Evolutionary conservation across 1,140 invertebrate species (phyloP), one percentile per base, ranked within the genome.

Genomic region (Orchestia grillus): DNA sequence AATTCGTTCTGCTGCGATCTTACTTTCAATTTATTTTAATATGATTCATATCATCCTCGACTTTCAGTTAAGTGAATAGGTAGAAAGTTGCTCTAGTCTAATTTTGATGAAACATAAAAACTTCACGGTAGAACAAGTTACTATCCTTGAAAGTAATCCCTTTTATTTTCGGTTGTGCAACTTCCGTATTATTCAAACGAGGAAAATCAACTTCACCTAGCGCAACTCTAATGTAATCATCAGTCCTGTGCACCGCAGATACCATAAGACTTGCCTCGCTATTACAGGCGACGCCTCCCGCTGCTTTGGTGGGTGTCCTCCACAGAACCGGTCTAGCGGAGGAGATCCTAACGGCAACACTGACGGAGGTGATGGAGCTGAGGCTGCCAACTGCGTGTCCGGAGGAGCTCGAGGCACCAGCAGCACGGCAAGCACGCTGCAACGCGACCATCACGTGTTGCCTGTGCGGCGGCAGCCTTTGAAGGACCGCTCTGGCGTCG

Each of bases 341-440:
- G 92, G 92, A 0, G 92, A 94, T 44, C 92, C 92, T 19, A 94
- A 94, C 92, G 92, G 92, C 44, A 94, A 94, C 44, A 45, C 92
- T 94, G 92, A 94, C 92, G 92, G 92, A 8, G 90, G 90, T 36
- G 92, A 94, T n/a, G 92, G 40, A 40, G 44, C n/a, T n/a, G 92
- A 45, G 43, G 92, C 43, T 15, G 43, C 92, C 44, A 91, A 91
- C 88, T 91, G 88, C 88, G 88, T 91, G 88, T 77, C 62, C 11
- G 62, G 62, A 15, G 88, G 88, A 3, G 41, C 43, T 47, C 43
- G 92, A 40, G 44, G 92, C 92, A 94, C 92, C 16, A 44, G 43
- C 92, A 94, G 92, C 92, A 94, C 92, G 11, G 92, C 92, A 0
- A 94, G 92, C 44, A 94, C 92, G 6, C 92, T 94, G 92, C 92